Base-by-base conservation (phyloP, 2,113 vertebrate species). In the Mungos mungo region DNA sequence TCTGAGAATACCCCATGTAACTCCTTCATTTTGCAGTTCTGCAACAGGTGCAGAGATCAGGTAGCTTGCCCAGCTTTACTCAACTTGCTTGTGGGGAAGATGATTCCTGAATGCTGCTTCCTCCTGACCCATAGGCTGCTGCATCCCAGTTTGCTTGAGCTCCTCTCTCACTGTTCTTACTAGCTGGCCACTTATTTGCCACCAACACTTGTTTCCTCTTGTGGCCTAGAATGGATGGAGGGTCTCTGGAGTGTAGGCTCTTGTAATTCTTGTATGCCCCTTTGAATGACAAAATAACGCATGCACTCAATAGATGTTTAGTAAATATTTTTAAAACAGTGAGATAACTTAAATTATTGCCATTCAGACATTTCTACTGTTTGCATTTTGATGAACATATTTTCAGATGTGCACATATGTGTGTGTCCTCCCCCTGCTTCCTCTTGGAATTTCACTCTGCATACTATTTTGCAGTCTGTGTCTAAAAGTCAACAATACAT, bases 211-310 rank as follows among this genome's bases (percentile, higher is more conserved):
- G 23, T 41, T 93, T 87, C 82, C 60, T 41, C n/a, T 83, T 11
- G 13, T 50, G 29, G 31, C 19, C 63, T 69, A 50, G 15, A 63
- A 3, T 13, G 45, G 47, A 90, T 57, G 14, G 23, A 81, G 1
- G 50, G 11, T 95, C 21, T 88, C 52, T 93, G 33, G 25, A 7
- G 54, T 57, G 21, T 52, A 54, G 13, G 2, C 1, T 68, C 12
- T 77, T 69, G 1, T 50, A 45, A 85, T 72, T 92, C 41, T 90
- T 68, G 89, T 45, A 92, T 90, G 33, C 21, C 25, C 47, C 23
- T 97, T 81, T 90, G 31, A 69, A 15, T 94, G 88, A 5, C 52
- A 96, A 95, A 87, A 41, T 12, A 63, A 16, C 33, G n/a, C 19
- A 74, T 21, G 54, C 1, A n/a, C 19, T 23, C 12, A 93, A 29